A percentile compares a stretch with the other conserved stretches of the same genome.
Evolutionary conservation across 2,797 vertebrate species (phyloP).

Genomic region (Hypotaenidia philippensis): DNA sequence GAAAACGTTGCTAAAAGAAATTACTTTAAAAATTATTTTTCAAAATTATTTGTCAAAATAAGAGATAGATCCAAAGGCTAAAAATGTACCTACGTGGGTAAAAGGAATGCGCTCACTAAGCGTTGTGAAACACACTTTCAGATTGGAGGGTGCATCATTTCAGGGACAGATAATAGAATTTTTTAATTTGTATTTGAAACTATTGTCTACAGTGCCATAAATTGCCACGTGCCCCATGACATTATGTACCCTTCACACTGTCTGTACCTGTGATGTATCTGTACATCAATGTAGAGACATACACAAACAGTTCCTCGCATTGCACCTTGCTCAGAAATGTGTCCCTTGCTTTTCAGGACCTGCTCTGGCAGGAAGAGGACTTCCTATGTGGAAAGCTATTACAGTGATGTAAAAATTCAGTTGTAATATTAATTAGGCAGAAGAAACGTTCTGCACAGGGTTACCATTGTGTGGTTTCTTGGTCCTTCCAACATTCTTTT

Average conservation of each 20-base stretch:
- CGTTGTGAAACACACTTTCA: background rate
- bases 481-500: background rate
- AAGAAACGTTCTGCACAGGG: background rate
- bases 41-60: background rate
- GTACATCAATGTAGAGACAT: rapidly evolving
- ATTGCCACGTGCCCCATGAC: rapidly evolving
- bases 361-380: background rate
- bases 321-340: background rate
- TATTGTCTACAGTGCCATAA: background rate
- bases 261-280: background rate
- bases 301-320: background rate
- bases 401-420: background rate
- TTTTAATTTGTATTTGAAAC: background rate
- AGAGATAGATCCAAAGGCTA: background rate
- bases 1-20: background rate
- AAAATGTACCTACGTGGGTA: background rate
- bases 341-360: background rate
- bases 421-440: background rate
- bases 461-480: background rate
- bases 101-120: background rate
- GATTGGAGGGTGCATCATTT: background rate
- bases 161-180: background rate
- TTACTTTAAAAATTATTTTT: background rate
- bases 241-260: background rate
- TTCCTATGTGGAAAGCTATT: background rate